A percentile compares a stretch with the other conserved stretches of the same genome.
Evolutionary conservation across 1,140 invertebrate genomes (phyloP).

Genomic region (Thaumetopoea pityocampa): DNA sequence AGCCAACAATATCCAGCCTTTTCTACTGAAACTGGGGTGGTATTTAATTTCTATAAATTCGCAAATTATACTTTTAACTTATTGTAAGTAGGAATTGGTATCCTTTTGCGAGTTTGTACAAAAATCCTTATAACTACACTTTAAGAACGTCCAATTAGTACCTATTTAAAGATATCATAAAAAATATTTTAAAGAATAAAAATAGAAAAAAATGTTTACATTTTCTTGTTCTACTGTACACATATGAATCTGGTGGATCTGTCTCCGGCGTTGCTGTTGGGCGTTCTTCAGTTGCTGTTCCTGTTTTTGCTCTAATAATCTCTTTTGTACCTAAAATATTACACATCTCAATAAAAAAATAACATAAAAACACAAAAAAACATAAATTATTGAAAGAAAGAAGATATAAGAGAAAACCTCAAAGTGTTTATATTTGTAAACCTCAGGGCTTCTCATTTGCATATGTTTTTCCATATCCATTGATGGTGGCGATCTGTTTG

Average conservation of each 20-base stretch:
- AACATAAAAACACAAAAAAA: slow-evolving; percentile 3
- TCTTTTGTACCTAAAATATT: slow-evolving; percentile 31
- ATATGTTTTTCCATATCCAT: slow-evolving; percentile 12
- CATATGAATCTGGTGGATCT: slow-evolving; percentile 40
- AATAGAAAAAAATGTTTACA: slow-evolving; percentile 34
- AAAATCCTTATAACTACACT: too few species aligned
- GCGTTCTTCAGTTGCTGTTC: slow-evolving; percentile 18
- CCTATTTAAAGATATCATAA: neutral
- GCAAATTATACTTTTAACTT: too few species aligned
- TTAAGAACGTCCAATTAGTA: neutral
- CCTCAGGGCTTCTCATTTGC: slow-evolving; percentile 21
- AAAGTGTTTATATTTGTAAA: slow-evolving; percentile 25
- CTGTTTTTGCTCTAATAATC: slow-evolving; percentile 9
- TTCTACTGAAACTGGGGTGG: too few species aligned
- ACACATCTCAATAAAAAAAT: slow-evolving; percentile 7
- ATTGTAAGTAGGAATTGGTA: too few species aligned
- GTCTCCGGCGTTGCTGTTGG: slow-evolving; percentile 24
- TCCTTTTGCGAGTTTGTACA: too few species aligned
- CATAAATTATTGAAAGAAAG: neutral
- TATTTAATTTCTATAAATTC: too few species aligned
- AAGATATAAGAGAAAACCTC: slow-evolving; percentile 15
- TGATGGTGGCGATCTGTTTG: slow-evolving; percentile 25
- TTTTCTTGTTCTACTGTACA: slow-evolving; percentile 31
- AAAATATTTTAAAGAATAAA: slow-evolving; percentile 17
- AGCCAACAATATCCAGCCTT: too few species aligned